Evolutionary conservation across 2,113 vertebrate species (phyloP), one percentile per base, ranked within the genome.

Genomic region (Romanogobio albipinnatus): DNA sequence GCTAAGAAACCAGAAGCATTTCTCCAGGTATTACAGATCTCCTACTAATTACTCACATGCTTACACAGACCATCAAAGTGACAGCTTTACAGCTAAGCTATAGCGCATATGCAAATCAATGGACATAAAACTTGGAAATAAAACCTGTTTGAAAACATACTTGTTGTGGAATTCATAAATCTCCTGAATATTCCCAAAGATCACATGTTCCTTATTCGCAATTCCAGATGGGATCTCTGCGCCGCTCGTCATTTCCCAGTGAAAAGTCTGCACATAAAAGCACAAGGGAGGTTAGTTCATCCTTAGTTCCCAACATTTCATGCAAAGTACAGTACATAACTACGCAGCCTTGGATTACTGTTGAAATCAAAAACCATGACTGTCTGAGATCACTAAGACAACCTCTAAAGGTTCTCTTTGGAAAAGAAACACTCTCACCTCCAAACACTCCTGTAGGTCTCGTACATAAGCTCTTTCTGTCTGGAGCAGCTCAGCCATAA

Each of bases 121-220:
- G 5, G 61, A 59, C 56, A n/a, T 71, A 22, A 22, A 36, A 56
- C 3, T 51, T 19, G 39, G 17, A 36, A 5, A 51, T 49, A 10
- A 22, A n/a, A 17, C 11, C 17, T 70, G 33, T 45, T 9, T 81
- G 47, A 24, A 43, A n/a, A 94, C 95, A 68, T 95, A 99, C 98
- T 98, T 99, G 95, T 98, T 99, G 91, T 99, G 98, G 89, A 99
- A 99, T 91, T 99, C 98, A 80, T 98, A 99, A 88, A 99, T 98
- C 92, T 99, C 98, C 93, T 99, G 98, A 90, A 99, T 99, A 92
- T 99, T 99, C 85, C 98, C 98, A 85, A 99, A 99, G 90, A 99
- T 97, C 64, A 97, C 93, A 71, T 99, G 97, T 51, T 99, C 98
- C 89, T 97, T 98, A 91, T 98, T 98, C 84, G 94, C 88, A 85